Evolutionary conservation across 2,888 invertebrate species (phyloP), one percentile per base, ranked within the genome.

Genomic region (Orgyia antiqua): DNA sequence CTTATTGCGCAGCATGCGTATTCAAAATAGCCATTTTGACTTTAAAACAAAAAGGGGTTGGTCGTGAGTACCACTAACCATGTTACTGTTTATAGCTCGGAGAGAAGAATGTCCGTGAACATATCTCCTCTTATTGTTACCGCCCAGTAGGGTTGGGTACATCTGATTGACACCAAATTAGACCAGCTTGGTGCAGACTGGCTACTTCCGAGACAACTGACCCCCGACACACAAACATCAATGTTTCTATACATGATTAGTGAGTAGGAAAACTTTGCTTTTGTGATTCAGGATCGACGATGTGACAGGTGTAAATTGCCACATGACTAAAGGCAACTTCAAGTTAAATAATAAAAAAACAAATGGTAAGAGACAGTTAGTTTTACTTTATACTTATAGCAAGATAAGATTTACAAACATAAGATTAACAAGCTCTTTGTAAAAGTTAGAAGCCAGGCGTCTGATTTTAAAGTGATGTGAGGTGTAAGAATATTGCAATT

Each of bases 161-260:
- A 42, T 46, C 46, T 42, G 34, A 44, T n/a, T 33, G 45, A 6
- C 19, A 25, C 33, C 47, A 45, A 41, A 0, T 44, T 24, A 29
- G 39, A 32, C 44, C 56, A 58, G 58, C 44, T 42, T 51, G 48
- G 26, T 43, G 36, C 12, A 0, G 4, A 52, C 56, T 54, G 52
- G 44, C 20, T 56, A 24, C 10, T 39, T 36, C 36, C 31, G 51
- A 49, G 42, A 21, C 30, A 33, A 32, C 36, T 40, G 55, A 52
- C 51, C 48, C 51, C 51, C 29, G 28, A 13, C 1, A 8, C 2
- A 10, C 12, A 0, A 8, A 8, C 6, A 7, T 17, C 13, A 9
- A 4, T n/a, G 7, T 3, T n/a, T 10, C 11, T 27, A 17, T 33
- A 20, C 33, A 33, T 30, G 20, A 3, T 8, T 6, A 27, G 17